Evolutionary conservation across 2,797 vertebrate species (phyloP), one percentile per base, ranked within the genome.

Genomic region (Notamacropus eugenii): DNA sequence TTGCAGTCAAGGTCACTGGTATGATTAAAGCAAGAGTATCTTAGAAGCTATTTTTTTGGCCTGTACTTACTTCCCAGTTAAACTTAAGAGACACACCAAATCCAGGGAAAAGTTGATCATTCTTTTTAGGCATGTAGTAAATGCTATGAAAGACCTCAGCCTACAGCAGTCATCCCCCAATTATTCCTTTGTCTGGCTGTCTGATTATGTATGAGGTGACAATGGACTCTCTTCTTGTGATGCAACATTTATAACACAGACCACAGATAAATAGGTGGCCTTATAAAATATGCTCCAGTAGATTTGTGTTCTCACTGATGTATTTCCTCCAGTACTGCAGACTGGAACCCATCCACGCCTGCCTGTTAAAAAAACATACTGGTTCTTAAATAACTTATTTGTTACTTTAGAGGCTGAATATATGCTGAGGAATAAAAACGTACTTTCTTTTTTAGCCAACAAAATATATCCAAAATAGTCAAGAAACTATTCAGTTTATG

Each of bases 401-500:
- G 91, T 91, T 95, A 96, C 91, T 96, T 95, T 94, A 90, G 59
- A 55, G 28, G 92, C 92, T 96, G 92, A 90, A 94, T 92, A 96
- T 93, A 94, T 82, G 14, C 40, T 29, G 93, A 9, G 54, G 54
- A 90, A 91, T 96, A 96, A 97, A 93, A 97, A 96, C 52, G 91
- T 4, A 93, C 50, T 96, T 93, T 87, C 91, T 59, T 55, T 95
- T 31, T 13, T 93, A 31, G 87, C 55, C 62, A 96, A 97, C 52
- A 92, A 96, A 97, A 95, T 55, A 94, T 94, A 96, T 40, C 10
- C 52, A 90, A 5, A 52, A 52, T 8, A 94, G 90, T 95, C 58
- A 97, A 94, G 93, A 96, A 91, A 91, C n/a, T 50, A 96, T 34
- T 96, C 58, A 93, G 27, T 94, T 98, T 95, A 96, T 46, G 55